These are phyloP conservation scores for Callinectes sapidus DNA, from an alignment of 2,888 invertebrate genomes.

Conservation along the genomic window DNA sequence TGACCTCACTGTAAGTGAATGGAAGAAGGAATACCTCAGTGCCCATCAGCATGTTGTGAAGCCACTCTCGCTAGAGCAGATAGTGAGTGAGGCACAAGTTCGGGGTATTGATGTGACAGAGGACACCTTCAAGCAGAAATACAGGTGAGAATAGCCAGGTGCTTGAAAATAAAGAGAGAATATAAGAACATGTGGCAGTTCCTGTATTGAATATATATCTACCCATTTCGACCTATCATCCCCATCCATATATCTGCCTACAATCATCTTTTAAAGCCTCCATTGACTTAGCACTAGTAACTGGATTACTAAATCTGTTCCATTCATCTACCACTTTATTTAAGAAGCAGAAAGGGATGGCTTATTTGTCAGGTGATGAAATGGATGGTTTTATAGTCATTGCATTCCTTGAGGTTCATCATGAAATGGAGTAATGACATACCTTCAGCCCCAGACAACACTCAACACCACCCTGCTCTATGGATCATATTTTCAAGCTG, in stretches of 20 bases:
- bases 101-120: conserved; percentile 55
- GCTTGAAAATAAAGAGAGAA: no score
- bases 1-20: conserved; percentile 18
- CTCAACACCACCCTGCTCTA: no score
- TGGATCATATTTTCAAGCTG: no score
- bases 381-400: not conserved
- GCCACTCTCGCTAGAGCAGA: conserved; percentile 50
- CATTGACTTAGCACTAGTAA: no score
- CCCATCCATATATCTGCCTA: no score
- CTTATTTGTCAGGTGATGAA: no score
- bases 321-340: no score
- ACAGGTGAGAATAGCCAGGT: conserved; percentile 47
- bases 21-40: conserved; percentile 36
- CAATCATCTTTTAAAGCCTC: no score
- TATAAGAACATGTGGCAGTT: not conserved
- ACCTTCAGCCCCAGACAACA: no score
- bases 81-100: conserved; percentile 46
- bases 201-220: not conserved
- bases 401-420: not conserved
- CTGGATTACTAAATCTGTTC: no score
- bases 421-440: not conserved
- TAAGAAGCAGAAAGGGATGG: no score
- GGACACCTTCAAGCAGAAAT: conserved; percentile 50
- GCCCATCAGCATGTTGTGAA: conserved; percentile 50
- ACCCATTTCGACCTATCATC: no score